phyloP scores from a whole-genome alignment of 2,888 invertebrate species.

The Sussaba pulchella region DNA sequence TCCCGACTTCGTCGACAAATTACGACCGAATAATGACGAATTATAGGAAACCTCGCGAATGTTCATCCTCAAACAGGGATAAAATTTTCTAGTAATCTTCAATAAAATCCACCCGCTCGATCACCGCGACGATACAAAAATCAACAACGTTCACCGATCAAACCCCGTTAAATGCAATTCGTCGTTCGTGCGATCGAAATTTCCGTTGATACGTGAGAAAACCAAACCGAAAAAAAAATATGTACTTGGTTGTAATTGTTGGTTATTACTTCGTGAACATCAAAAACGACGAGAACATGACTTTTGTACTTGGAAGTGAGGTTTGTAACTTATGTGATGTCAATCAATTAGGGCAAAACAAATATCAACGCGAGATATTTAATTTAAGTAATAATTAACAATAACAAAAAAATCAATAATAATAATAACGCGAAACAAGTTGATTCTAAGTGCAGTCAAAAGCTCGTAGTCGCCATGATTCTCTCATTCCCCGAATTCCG shows the following conservation, averaged over 20 bases:
- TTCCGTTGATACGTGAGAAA: neutral
- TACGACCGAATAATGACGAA: too few species aligned
- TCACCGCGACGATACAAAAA: neutral
- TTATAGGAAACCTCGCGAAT: too few species aligned
- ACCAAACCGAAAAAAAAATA: neutral
- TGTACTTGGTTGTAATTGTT: slow-evolving; percentile 14
- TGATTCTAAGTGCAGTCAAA: neutral
- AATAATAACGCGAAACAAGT: neutral
- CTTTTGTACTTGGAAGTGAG: slow-evolving; percentile 15
- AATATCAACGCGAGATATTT: neutral
- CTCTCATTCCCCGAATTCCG: neutral
- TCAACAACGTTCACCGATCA: neutral
- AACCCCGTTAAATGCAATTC: neutral
- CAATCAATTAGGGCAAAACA: too few species aligned
- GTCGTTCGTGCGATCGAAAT: slow-evolving; percentile 1
- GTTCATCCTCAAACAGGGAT: too few species aligned
- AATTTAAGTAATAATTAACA: too few species aligned
- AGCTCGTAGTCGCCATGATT: neutral
- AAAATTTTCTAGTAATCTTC: neutral
- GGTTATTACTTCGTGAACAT: slow-evolving; percentile 6
- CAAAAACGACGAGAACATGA: slow-evolving; percentile 16
- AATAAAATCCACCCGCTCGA: neutral
- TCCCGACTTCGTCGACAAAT: too few species aligned
- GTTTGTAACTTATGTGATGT: slow-evolving; percentile 3
- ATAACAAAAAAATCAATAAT: too few species aligned